These are phyloP conservation scores for Virgularia gustaviana DNA, from an alignment of 92 coral and sea anemone species.

Conservation along the genomic window DNA sequence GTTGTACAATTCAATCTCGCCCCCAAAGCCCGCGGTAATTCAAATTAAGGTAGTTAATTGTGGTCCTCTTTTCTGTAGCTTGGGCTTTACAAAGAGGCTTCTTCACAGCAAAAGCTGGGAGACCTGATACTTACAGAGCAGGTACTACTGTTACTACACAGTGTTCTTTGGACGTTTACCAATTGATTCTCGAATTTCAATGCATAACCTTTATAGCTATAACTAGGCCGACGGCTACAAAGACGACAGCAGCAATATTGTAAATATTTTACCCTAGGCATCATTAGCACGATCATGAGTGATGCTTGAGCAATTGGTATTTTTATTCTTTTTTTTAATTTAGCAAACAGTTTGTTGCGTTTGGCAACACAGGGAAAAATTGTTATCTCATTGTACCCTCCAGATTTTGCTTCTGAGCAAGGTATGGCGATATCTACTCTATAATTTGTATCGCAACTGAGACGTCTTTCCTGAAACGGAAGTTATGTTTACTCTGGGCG, in stretches of 20 bases:
- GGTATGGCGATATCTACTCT: constrained; percentile 42
- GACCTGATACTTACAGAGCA: constrained; percentile 87
- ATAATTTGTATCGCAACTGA: background rate
- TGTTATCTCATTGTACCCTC: constrained; percentile 80
- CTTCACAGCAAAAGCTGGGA: constrained; percentile 87
- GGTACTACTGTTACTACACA: too few species aligned
- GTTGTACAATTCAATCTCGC: background rate
- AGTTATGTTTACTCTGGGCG: too few species aligned
- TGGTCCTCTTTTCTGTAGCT: constrained; percentile 47
- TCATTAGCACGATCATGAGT: too few species aligned
- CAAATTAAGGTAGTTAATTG: background rate
- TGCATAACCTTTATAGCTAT: too few species aligned
- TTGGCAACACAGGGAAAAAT: constrained; percentile 89
- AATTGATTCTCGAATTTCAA: too few species aligned
- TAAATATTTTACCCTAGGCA: too few species aligned
- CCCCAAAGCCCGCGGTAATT: background rate
- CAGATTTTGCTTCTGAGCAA: constrained; percentile 58
- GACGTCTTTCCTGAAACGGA: too few species aligned
- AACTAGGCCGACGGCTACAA: too few species aligned
- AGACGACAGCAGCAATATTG: too few species aligned
- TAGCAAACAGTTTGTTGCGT: constrained; percentile 88
- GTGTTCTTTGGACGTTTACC: too few species aligned
- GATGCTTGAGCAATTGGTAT: background rate
- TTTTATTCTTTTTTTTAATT: too few species aligned
- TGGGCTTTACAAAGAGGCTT: constrained; percentile 95